phyloP scores from a whole-genome alignment of 2,888 invertebrate species.

The Pterostichus niger region DNA sequence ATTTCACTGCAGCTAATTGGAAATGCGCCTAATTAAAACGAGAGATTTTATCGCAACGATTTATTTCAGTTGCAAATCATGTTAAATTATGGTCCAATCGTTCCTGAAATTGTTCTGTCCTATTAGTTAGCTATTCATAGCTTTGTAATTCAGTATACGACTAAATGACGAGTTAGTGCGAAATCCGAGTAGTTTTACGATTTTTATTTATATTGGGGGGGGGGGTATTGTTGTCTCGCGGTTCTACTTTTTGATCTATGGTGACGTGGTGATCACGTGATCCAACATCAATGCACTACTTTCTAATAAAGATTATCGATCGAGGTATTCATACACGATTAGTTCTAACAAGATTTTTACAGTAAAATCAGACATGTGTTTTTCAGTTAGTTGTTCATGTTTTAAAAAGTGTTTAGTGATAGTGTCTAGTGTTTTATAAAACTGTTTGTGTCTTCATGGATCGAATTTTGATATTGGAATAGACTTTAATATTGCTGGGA shows the following conservation, averaged over 20 bases:
- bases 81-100: not conserved
- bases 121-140: not conserved
- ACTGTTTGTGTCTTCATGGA: not conserved
- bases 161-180: too few relatives aligned
- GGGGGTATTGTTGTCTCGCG: too few relatives aligned
- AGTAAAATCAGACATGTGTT: too few relatives aligned
- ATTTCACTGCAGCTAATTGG: not conserved
- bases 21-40: not conserved
- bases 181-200: too few relatives aligned
- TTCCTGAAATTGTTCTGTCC: not conserved
- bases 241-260: too few relatives aligned
- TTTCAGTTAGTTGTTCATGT: too few relatives aligned
- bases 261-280: too few relatives aligned
- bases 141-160: too few relatives aligned
- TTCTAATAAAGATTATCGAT: not conserved
- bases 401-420: not conserved
- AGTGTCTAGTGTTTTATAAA: not conserved
- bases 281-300: too few relatives aligned
- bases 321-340: not conserved
- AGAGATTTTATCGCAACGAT: not conserved
- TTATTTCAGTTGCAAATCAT: conserved; percentile 9
- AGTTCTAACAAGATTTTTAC: not conserved
- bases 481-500: too few relatives aligned
- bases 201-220: too few relatives aligned
- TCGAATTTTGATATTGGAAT: too few relatives aligned